Evolutionary conservation across 2,113 vertebrate species (phyloP).

Genomic region (Tragulus kanchil): DNA sequence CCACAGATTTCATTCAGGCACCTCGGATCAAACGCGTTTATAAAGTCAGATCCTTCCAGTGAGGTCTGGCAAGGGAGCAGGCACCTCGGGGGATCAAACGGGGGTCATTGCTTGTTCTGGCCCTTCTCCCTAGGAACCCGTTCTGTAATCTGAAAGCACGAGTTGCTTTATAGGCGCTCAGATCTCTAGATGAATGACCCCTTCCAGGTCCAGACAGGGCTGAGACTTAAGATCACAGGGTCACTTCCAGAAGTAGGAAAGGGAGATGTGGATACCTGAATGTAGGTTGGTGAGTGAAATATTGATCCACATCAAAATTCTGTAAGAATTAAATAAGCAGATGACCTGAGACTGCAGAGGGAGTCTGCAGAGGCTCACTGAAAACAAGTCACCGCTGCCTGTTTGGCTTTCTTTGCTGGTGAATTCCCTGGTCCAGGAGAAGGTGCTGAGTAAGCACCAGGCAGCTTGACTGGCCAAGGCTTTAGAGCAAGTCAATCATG

Average conservation of each 20-base stretch:
- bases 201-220: conserved; percentile 8
- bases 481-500: not conserved
- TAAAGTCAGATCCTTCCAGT: not conserved
- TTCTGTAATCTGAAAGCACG: not conserved
- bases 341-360: not conserved
- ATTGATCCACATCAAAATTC: conserved; percentile 19
- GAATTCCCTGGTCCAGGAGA: not conserved
- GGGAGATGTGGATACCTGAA: not conserved
- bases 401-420: not conserved
- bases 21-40: not conserved
- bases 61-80: not conserved
- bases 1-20: not conserved
- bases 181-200: not conserved
- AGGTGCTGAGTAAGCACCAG: not conserved
- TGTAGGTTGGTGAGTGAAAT: not conserved
- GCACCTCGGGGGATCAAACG: too few species aligned
- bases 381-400: not conserved
- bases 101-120: not conserved
- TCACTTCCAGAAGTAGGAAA: not conserved
- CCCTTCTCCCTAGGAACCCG: not conserved
- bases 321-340: not conserved
- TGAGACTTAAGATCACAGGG: not conserved
- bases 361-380: not conserved
- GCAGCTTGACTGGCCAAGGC: not conserved
- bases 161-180: not conserved